Evolutionary conservation across 2,797 vertebrate species (phyloP).

Genomic region (Pelobates cultripes): DNA sequence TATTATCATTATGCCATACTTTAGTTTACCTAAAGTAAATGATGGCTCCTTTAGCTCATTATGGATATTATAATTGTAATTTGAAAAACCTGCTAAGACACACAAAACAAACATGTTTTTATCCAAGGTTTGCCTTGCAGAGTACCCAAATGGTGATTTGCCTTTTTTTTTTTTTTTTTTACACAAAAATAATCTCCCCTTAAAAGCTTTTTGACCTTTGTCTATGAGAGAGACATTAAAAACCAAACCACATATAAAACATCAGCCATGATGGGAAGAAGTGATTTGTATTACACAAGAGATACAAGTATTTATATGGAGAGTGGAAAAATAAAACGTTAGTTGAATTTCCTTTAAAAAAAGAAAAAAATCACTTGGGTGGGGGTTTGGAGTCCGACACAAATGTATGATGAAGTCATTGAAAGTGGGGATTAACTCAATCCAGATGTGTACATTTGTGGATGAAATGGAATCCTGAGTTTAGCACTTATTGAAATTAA

Average conservation of each 20-base stretch:
- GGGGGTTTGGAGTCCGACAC: neutral
- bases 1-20: no score
- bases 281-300: slow-evolving; percentile 23
- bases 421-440: slow-evolving; percentile 33
- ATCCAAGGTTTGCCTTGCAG: neutral
- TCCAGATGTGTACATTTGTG: slow-evolving; percentile 44
- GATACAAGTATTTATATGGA: slow-evolving; percentile 35
- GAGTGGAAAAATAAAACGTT: slow-evolving; percentile 30
- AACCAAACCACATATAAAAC: slow-evolving; percentile 8
- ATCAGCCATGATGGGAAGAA: slow-evolving; percentile 25
- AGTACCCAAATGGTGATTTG: neutral
- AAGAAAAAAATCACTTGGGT: slow-evolving; percentile 40
- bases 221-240: slow-evolving; percentile 17
- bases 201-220: slow-evolving; percentile 8
- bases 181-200: neutral
- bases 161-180: neutral
- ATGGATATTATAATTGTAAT: no score
- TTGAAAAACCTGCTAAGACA: no score
- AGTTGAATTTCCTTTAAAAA: slow-evolving; percentile 42
- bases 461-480: slow-evolving; percentile 30
- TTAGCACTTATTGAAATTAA: slow-evolving; percentile 47
- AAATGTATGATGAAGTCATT: slow-evolving; percentile 49
- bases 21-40: no score
- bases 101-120: no score
- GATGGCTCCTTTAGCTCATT: no score